Evolutionary conservation across 2,113 vertebrate genomes (phyloP).

Genomic region (Dicaeum eximium): DNA sequence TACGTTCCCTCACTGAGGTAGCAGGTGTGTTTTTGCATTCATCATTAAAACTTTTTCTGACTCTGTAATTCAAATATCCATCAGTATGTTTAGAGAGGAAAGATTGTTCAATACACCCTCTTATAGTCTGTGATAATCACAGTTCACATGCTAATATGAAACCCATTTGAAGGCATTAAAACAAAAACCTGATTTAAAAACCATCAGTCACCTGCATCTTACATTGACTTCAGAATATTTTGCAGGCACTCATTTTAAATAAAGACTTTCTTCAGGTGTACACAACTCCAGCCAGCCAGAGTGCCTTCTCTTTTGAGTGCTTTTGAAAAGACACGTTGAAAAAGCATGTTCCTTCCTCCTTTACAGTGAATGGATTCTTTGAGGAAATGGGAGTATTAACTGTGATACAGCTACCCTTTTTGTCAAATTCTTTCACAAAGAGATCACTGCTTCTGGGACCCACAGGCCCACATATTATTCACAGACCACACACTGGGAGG

Average conservation of each 20-base stretch:
- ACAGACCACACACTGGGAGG: constrained; percentile 67
- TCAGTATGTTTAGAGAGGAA: background rate
- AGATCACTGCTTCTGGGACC: constrained; percentile 52
- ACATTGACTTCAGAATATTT: background rate
- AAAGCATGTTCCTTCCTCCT: background rate
- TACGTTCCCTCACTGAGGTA: background rate
- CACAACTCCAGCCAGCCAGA: background rate
- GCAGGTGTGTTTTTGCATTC: background rate
- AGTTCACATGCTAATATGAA: background rate
- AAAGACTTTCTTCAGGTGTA: background rate
- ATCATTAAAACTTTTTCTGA: background rate
- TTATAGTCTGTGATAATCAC: background rate
- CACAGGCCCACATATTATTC: constrained; percentile 34
- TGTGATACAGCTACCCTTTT: constrained; percentile 24
- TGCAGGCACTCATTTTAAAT: background rate
- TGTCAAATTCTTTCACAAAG: constrained; percentile 52
- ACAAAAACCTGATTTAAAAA: background rate
- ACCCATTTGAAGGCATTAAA: background rate
- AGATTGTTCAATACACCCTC: background rate
- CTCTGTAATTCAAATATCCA: background rate
- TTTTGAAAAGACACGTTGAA: background rate
- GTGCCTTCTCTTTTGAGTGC: background rate
- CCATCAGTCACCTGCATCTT: background rate
- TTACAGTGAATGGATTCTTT: background rate
- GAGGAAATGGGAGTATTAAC: constrained; percentile 39